phyloP scores from a whole-genome alignment of 2,797 vertebrate species.

The Anolis apletophallus region DNA sequence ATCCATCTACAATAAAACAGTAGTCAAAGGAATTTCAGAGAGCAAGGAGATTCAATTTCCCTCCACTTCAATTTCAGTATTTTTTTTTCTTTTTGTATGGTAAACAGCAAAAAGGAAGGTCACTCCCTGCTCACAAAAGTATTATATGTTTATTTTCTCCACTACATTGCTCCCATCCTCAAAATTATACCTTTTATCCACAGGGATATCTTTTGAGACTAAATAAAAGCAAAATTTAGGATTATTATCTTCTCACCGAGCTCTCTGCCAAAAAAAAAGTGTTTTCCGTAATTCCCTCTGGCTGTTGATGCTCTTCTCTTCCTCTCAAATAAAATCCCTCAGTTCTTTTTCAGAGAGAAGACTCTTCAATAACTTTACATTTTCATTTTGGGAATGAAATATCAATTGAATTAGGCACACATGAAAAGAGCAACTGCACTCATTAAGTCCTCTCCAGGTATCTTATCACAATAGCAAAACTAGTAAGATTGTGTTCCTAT shows the following conservation, averaged over 20 bases:
- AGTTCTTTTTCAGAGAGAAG: no score
- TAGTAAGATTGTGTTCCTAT: neutral
- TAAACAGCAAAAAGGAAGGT: neutral
- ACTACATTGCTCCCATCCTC: no score
- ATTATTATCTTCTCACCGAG: neutral
- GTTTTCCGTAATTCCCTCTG: no score
- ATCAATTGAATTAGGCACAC: neutral
- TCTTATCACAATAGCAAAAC: no score
- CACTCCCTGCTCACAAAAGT: neutral
- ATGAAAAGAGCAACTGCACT: neutral
- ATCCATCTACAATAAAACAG: neutral
- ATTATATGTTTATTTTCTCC: neutral
- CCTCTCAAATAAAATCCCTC: no score
- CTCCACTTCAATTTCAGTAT: neutral
- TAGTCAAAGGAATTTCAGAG: no score
- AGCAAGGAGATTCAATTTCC: neutral
- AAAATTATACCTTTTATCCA: neutral
- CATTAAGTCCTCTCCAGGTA: neutral
- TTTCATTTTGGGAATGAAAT: neutral
- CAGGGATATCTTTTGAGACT: neutral
- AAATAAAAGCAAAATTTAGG: neutral
- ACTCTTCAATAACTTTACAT: neutral
- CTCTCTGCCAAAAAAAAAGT: neutral
- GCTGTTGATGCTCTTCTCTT: no score
- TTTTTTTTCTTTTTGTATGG: neutral